A percentile compares a stretch with the other conserved stretches of the same genome.
Evolutionary conservation across 2,113 vertebrate genomes (phyloP).

Genomic region (Eleginops maclovinus): DNA sequence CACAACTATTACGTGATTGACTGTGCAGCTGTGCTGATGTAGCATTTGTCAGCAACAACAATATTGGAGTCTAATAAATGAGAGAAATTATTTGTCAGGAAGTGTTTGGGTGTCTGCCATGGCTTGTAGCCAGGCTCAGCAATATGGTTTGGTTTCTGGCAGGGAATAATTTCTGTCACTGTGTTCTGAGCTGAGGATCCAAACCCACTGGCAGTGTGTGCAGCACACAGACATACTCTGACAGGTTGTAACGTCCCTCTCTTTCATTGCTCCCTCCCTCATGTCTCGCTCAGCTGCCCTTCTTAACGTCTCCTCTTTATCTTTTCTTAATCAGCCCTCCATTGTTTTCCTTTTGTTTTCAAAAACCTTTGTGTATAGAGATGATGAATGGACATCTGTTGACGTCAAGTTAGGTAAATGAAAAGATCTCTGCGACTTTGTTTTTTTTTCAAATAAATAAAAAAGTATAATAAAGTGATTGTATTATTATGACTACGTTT

Average conservation of each 20-base stretch:
- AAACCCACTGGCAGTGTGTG: conserved; percentile 21
- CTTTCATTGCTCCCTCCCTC: conserved; percentile 9
- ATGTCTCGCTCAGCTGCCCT: background rate
- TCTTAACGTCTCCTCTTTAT: background rate
- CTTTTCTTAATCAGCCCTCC: background rate
- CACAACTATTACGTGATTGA: conserved; percentile 5
- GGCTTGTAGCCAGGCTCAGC: conserved; percentile 29
- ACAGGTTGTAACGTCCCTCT: conserved; percentile 18
- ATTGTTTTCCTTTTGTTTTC: conserved; percentile 22
- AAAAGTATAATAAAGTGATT: background rate
- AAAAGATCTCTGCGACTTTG: too few species aligned
- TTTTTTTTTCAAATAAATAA: too few species aligned
- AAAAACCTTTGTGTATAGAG: conserved; percentile 6
- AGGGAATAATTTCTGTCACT: conserved; percentile 26
- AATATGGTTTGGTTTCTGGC: background rate
- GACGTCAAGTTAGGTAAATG: background rate
- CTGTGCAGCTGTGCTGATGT: background rate
- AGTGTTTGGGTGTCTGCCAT: conserved; percentile 6
- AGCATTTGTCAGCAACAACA: background rate
- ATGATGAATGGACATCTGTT: conserved; percentile 4
- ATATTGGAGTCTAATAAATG: background rate
- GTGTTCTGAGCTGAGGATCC: conserved; percentile 36
- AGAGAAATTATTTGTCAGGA: conserved; percentile 14
- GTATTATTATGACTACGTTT: too few species aligned
- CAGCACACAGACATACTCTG: conserved; percentile 29